phyloP scores from a whole-genome alignment of 2,888 invertebrate species.

The Drosophila rubida region DNA sequence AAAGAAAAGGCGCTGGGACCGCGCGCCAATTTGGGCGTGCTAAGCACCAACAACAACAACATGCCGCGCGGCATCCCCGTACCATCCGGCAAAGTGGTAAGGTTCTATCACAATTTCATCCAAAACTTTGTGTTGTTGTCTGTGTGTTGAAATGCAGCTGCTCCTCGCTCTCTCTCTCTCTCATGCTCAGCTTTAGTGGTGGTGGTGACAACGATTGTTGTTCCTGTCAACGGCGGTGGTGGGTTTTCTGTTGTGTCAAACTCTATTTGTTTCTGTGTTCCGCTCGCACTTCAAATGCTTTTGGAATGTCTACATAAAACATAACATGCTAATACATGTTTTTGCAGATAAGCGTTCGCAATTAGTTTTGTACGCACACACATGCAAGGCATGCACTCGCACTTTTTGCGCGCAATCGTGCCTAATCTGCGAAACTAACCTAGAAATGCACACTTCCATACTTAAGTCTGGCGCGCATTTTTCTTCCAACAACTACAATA shows the following conservation, averaged over 20 bases:
- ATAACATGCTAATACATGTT: neutral
- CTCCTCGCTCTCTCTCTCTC: constrained; percentile 5
- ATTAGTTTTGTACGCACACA: neutral
- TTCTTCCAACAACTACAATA: constrained; percentile 22
- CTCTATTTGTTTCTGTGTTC: constrained; percentile 2
- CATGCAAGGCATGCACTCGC: constrained; percentile 1
- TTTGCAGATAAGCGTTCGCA: constrained; percentile 21
- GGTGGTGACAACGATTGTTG: constrained; percentile 25
- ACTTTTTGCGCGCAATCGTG: constrained; percentile 36
- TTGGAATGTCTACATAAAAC: neutral
- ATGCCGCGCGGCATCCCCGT: constrained; percentile 47
- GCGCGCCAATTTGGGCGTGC: constrained; percentile 73
- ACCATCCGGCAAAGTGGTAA: constrained; percentile 73
- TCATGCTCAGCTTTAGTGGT: constrained; percentile 46
- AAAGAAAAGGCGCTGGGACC: constrained; percentile 66
- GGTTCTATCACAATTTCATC: constrained; percentile 43
- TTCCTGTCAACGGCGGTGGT: constrained; percentile 49
- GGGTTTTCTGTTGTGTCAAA: constrained; percentile 16
- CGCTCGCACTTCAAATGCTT: neutral
- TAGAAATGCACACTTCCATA: constrained; percentile 44
- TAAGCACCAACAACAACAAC: constrained; percentile 65
- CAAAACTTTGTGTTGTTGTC: constrained; percentile 40
- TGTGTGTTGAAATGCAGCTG: constrained; percentile 69
- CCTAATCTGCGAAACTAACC: constrained; percentile 54
- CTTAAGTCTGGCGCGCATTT: constrained; percentile 48